Evolutionary conservation across 2,113 vertebrate genomes (phyloP).

Genomic region (Lasiurus borealis): DNA sequence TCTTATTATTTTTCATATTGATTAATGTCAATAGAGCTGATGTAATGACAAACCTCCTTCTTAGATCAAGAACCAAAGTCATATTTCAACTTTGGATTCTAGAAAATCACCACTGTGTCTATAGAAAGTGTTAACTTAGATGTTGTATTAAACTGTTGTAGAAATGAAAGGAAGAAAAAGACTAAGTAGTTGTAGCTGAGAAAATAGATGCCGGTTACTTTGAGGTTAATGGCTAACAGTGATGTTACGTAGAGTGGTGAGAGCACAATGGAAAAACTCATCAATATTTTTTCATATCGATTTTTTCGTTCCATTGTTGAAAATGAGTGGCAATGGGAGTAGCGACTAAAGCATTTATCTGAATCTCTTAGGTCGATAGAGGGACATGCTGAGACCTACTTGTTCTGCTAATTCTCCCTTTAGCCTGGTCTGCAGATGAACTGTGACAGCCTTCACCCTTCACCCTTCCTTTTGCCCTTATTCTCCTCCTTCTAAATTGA

Average conservation of each 20-base stretch:
- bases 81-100: slow-evolving; percentile 23
- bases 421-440: background rate
- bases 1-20: background rate
- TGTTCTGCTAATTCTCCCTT: background rate
- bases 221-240: background rate
- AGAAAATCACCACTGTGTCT: background rate
- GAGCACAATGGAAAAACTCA: background rate
- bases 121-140: background rate
- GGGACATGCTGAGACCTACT: background rate
- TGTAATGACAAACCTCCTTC: background rate
- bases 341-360: slow-evolving; percentile 59
- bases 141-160: slow-evolving; percentile 21
- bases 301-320: slow-evolving; percentile 58
- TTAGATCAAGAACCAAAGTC: background rate
- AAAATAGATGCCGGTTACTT: background rate
- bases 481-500: background rate
- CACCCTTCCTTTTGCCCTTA: background rate
- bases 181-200: background rate
- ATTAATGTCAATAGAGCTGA: background rate
- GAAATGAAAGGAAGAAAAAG: background rate
- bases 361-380: background rate
- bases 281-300: slow-evolving; percentile 60
- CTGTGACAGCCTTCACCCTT: background rate
- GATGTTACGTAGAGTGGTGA: background rate
- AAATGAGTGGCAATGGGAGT: slow-evolving; percentile 48